These are phyloP conservation scores for Andrena hattorfiana DNA, from an alignment of 2,888 invertebrate genomes.

Conservation along the genomic window DNA sequence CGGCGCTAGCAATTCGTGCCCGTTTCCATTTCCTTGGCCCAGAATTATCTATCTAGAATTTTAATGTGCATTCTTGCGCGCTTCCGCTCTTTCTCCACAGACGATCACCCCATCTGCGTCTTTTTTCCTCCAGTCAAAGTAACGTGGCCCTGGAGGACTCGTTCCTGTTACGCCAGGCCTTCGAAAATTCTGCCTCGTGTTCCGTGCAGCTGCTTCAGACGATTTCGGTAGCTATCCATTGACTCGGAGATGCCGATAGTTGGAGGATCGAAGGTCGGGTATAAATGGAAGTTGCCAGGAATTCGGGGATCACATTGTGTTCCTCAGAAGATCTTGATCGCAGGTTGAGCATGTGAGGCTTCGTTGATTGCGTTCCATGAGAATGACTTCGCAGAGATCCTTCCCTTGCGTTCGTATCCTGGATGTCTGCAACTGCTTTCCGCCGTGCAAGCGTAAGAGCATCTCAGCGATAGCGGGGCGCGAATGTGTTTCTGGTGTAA, in stretches of 20 bases:
- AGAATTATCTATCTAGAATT: conserved; percentile 23
- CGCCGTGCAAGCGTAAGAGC: not conserved
- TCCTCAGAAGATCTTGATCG: not conserved
- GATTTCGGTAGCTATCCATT: conserved; percentile 34
- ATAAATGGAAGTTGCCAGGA: conserved; percentile 8
- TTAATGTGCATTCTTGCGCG: conserved; percentile 21
- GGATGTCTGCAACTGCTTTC: not conserved
- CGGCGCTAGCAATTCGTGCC: conserved; percentile 24
- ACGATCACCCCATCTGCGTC: conserved; percentile 13
- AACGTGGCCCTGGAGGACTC: not conserved
- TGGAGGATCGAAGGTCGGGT: not conserved
- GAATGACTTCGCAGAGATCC: not conserved
- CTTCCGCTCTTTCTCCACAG: not conserved
- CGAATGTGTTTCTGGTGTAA: not conserved
- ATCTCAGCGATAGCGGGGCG: not conserved
- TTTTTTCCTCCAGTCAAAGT: not conserved
- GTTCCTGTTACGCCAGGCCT: not conserved
- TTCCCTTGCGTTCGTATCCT: not conserved
- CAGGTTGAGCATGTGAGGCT: not conserved
- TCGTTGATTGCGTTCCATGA: not conserved
- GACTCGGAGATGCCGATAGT: not conserved
- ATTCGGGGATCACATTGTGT: conserved; percentile 9
- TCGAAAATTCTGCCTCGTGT: not conserved
- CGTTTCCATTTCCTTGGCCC: conserved; percentile 25
- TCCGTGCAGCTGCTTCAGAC: not conserved